Conservation (phyloP, 2,113 vertebrate genomes). For the Pelobates fuscus region DNA sequence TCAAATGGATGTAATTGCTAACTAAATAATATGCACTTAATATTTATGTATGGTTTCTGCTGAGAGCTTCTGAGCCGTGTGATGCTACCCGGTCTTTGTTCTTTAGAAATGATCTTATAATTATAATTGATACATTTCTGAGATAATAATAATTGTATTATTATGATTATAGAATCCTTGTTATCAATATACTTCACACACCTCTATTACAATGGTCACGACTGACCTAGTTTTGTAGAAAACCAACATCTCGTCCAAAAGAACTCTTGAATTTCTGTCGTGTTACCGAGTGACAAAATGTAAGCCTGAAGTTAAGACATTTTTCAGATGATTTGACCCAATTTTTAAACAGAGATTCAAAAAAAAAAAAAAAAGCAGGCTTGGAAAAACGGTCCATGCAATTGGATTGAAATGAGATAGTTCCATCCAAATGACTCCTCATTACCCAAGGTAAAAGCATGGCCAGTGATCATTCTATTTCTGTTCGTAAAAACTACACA, state of each 20-base stretch:
- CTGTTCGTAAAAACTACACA: constrained; percentile 8
- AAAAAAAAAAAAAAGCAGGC: not conserved
- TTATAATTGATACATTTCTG: too few relatives aligned
- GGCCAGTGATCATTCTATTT: constrained; percentile 31
- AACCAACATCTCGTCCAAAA: constrained; percentile 1
- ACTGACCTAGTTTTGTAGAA: not conserved
- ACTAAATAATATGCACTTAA: too few relatives aligned
- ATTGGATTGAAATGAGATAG: constrained; percentile 31
- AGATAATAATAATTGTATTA: too few relatives aligned
- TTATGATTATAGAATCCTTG: too few relatives aligned
- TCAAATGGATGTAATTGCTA: too few relatives aligned
- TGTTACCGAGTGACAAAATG: constrained; percentile 7
- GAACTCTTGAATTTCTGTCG: not conserved
- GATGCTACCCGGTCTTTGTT: too few relatives aligned
- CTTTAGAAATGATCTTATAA: too few relatives aligned
- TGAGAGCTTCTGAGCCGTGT: too few relatives aligned
- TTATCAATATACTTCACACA: too few relatives aligned
- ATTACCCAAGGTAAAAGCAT: constrained; percentile 41
- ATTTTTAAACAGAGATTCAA: constrained; percentile 4
- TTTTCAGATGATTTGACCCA: constrained; percentile 30
- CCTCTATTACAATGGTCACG: too few relatives aligned
- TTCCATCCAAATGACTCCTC: constrained; percentile 29
- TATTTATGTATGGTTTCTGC: too few relatives aligned
- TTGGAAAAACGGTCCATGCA: not conserved
- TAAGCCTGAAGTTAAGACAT: constrained; percentile 19